Conservation (phyloP, 2,113 vertebrate species). For the Mesoclemmys tuberculata region DNA sequence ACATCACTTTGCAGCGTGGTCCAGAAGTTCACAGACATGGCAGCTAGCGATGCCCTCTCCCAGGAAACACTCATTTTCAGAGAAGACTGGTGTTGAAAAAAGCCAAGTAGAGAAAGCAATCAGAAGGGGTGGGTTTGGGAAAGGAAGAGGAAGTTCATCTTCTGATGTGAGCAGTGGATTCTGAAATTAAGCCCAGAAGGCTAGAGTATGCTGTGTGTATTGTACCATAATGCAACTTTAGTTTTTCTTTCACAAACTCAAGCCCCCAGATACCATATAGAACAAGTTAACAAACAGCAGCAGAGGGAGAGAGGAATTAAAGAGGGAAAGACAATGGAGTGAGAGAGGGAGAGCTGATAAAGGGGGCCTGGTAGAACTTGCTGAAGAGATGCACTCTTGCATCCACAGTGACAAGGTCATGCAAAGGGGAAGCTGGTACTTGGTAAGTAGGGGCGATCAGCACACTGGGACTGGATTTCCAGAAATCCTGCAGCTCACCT, state of each 20-base stretch:
- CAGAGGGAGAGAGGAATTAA: conserved; percentile 18
- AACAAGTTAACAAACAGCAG: conserved; percentile 47
- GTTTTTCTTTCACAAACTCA: conserved; percentile 40
- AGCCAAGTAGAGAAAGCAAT: conserved; percentile 69
- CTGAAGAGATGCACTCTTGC: neutral
- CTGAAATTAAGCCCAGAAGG: conserved; percentile 24
- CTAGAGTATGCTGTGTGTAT: neutral
- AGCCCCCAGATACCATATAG: conserved; percentile 26
- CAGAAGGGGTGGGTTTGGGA: conserved; percentile 5
- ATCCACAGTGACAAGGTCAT: neutral
- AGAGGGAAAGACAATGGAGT: neutral
- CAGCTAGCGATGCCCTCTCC: conserved; percentile 60
- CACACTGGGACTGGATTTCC: neutral
- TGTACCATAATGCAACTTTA: neutral
- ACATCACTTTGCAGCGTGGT: conserved; percentile 25
- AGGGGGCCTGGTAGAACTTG: neutral
- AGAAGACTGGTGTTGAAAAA: conserved; percentile 54
- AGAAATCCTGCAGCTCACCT: neutral
- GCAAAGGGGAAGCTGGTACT: neutral
- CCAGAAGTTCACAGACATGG: conserved; percentile 23
- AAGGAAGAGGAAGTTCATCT: conserved; percentile 41
- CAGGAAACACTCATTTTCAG: conserved; percentile 65
- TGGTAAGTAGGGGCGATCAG: neutral
- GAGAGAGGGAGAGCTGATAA: neutral
- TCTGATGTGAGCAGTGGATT: neutral